phyloP scores from a whole-genome alignment of 2,113 vertebrate genomes.

The Actinemys pallida region DNA sequence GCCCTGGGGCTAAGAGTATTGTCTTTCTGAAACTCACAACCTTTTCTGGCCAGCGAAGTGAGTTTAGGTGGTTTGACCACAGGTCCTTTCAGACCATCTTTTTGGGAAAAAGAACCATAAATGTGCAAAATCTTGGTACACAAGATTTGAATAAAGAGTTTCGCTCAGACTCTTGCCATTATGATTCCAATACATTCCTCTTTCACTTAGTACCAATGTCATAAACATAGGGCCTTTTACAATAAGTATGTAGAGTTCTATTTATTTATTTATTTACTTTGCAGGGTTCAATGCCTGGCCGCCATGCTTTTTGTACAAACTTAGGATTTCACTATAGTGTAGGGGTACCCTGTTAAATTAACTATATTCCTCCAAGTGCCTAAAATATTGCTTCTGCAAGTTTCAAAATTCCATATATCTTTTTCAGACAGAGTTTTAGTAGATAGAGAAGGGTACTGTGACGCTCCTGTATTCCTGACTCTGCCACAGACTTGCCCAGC shows the following conservation, averaged over 20 bases:
- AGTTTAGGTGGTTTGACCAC: fast-evolving
- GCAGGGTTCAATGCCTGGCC: slow-evolving; percentile 45
- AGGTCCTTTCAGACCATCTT: background rate
- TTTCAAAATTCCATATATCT: slow-evolving; percentile 8
- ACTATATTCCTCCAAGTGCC: slow-evolving; percentile 38
- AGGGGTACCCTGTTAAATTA: slow-evolving; percentile 49
- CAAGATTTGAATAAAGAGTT: background rate
- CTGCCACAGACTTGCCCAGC: background rate
- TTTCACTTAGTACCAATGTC: slow-evolving; percentile 22
- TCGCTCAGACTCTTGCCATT: background rate
- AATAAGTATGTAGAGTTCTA: background rate
- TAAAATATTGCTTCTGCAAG: slow-evolving; percentile 26
- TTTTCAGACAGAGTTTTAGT: background rate
- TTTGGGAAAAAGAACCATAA: background rate
- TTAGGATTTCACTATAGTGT: slow-evolving; percentile 42
- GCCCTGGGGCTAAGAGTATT: too few species aligned
- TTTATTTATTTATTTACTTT: slow-evolving; percentile 35
- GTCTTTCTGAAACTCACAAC: background rate
- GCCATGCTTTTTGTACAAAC: slow-evolving; percentile 41
- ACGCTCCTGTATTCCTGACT: background rate
- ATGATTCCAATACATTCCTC: background rate
- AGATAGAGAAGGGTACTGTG: background rate
- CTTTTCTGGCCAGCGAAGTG: background rate
- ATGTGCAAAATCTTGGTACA: background rate
- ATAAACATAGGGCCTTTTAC: background rate